A percentile compares a stretch with the other conserved stretches of the same genome.
Conservation (phyloP, 2,888 invertebrate genomes). For the Hedychridium roseum region DNA sequence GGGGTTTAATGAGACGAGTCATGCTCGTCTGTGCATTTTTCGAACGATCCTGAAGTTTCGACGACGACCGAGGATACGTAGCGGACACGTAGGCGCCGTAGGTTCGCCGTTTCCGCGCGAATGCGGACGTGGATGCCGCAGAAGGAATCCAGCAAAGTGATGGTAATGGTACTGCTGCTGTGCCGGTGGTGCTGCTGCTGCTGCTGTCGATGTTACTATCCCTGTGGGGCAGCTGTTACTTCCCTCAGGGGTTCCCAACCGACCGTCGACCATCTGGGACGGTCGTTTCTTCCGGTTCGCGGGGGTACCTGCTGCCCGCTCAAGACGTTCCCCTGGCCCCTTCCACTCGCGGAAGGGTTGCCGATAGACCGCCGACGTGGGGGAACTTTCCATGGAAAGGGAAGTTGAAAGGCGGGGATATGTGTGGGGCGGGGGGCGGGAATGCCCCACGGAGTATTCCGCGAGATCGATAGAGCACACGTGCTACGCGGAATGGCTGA, state of each 20-base stretch:
- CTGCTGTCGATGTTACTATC: conserved; percentile 43
- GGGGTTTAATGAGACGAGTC: no score
- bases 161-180: conserved; percentile 43
- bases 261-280: background rate
- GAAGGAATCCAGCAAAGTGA: conserved; percentile 38
- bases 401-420: background rate
- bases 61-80: no score
- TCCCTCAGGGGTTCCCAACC: conserved; percentile 31
- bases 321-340: no score
- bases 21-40: no score
- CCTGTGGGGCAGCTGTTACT: conserved; percentile 47
- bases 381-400: no score
- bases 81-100: conserved; percentile 6
- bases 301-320: background rate
- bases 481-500: conserved; percentile 54
- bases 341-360: no score
- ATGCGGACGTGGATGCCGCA: conserved; percentile 15
- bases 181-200: conserved; percentile 49
- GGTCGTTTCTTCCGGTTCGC: background rate
- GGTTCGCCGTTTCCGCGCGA: conserved; percentile 9
- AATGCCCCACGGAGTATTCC: background rate
- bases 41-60: no score
- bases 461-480: conserved; percentile 54
- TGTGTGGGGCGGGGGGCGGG: background rate
- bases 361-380: no score